Evolutionary conservation across 2,888 invertebrate species (phyloP).

Genomic region (Rambutsinella grinnellia): DNA sequence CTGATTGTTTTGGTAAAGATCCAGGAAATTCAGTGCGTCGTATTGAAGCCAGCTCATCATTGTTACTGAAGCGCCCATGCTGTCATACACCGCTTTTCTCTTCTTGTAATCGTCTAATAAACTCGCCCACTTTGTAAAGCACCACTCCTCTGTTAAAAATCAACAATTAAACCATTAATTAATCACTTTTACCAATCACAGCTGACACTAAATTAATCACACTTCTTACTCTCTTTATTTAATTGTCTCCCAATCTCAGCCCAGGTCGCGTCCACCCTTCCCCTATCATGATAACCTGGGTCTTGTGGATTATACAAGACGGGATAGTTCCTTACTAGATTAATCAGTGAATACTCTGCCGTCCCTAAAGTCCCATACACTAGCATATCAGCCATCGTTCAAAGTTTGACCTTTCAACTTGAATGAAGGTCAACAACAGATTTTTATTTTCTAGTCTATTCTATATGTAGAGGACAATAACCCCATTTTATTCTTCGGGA

Average conservation of each 20-base stretch:
- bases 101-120: conserved; percentile 27
- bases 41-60: conserved; percentile 20
- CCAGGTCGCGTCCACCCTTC: conserved; percentile 22
- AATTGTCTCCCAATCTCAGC: conserved; percentile 26
- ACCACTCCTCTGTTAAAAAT: conserved; percentile 15
- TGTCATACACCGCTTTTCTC: conserved; percentile 15
- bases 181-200: too few relatives aligned
- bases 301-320: conserved; percentile 20
- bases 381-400: too few relatives aligned
- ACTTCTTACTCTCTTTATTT: conserved; percentile 15
- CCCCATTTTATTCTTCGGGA: too few relatives aligned
- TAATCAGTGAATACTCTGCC: conserved; percentile 26
- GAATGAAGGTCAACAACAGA: too few relatives aligned
- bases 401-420: too few relatives aligned
- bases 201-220: too few relatives aligned
- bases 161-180: too few relatives aligned
- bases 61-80: too few relatives aligned
- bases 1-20: conserved; percentile 5
- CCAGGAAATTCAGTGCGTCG: conserved; percentile 18
- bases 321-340: conserved; percentile 18
- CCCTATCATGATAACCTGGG: conserved; percentile 2
- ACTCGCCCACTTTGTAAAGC: conserved; percentile 24
- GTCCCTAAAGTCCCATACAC: conserved; percentile 17
- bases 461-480: too few relatives aligned
- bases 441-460: too few relatives aligned